These are phyloP conservation scores for Enteromius afrohamiltoni DNA, from an alignment of 2,797 vertebrate genomes.

Conservation along the genomic window DNA sequence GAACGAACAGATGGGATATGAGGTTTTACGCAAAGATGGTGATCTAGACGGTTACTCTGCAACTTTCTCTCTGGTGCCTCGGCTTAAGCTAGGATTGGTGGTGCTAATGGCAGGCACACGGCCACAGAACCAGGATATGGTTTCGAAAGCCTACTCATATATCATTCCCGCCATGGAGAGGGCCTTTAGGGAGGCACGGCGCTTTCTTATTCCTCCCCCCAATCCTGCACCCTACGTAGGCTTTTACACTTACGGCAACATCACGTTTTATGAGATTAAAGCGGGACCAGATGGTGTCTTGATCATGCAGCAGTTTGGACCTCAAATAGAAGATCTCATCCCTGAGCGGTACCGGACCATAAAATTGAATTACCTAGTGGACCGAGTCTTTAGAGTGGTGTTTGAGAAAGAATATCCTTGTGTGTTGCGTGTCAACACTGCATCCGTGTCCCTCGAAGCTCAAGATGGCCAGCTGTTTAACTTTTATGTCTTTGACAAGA, in stretches of 20 bases:
- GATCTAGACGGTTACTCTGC: conserved; percentile 93
- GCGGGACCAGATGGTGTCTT: conserved; percentile 81
- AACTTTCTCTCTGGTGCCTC: conserved; percentile 90
- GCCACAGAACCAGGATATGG: conserved; percentile 82
- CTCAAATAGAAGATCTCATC: conserved; percentile 89
- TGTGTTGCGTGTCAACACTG: conserved; percentile 83
- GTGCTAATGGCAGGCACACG: conserved; percentile 90
- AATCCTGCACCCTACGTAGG: conserved; percentile 83
- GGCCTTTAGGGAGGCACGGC: conserved; percentile 84
- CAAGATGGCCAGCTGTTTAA: conserved; percentile 93
- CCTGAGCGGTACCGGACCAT: conserved; percentile 89
- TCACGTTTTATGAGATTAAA: conserved; percentile 93
- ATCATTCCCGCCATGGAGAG: conserved; percentile 91
- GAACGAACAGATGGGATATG: conserved; percentile 86
- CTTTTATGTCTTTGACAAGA: conserved; percentile 85
- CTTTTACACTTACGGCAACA: conserved; percentile 90
- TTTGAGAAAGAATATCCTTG: conserved; percentile 93
- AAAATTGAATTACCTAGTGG: conserved; percentile 87
- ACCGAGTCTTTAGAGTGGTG: conserved; percentile 89
- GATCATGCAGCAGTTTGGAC: conserved; percentile 92
- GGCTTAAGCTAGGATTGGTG: conserved; percentile 87
- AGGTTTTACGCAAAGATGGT: conserved; percentile 89
- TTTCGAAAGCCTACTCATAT: conserved; percentile 79
- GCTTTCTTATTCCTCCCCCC: conserved; percentile 79
- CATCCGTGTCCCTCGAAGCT: conserved; percentile 89